Evolutionary conservation across 2,797 vertebrate species (phyloP).

Genomic region (Choloepus didactylus): DNA sequence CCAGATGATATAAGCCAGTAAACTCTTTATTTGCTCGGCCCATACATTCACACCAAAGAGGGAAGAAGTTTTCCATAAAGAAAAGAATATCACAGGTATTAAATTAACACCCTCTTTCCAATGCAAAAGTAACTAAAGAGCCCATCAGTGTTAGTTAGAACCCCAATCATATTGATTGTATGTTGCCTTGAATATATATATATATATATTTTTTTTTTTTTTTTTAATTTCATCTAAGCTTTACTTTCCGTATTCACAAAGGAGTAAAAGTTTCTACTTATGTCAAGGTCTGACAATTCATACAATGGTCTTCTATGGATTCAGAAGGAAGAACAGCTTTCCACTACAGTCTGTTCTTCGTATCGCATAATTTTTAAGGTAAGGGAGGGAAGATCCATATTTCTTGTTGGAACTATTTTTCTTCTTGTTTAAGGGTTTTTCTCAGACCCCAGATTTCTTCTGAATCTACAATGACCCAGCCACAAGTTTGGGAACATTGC

Average conservation of each 20-base stretch:
- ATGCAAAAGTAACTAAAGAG: background rate
- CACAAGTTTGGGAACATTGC: constrained; percentile 3
- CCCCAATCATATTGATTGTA: background rate
- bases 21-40: background rate
- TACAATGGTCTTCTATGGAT: constrained; percentile 34
- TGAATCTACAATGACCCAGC: constrained; percentile 73
- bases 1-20: background rate
- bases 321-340: constrained; percentile 42
- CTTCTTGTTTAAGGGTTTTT: constrained; percentile 36
- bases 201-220: no score
- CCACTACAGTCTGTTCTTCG: background rate
- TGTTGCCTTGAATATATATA: background rate
- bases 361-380: background rate
- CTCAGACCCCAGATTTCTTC: constrained; percentile 71
- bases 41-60: background rate
- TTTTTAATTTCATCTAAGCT: background rate
- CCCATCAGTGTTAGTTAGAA: background rate
- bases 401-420: constrained; percentile 47
- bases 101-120: constrained; percentile 6
- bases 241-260: constrained; percentile 60
- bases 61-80: background rate
- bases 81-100: background rate
- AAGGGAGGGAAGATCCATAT: background rate
- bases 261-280: background rate
- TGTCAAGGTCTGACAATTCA: constrained; percentile 5